Conservation (phyloP, 2,797 vertebrate genomes). For the Enteromius treurensis region DNA sequence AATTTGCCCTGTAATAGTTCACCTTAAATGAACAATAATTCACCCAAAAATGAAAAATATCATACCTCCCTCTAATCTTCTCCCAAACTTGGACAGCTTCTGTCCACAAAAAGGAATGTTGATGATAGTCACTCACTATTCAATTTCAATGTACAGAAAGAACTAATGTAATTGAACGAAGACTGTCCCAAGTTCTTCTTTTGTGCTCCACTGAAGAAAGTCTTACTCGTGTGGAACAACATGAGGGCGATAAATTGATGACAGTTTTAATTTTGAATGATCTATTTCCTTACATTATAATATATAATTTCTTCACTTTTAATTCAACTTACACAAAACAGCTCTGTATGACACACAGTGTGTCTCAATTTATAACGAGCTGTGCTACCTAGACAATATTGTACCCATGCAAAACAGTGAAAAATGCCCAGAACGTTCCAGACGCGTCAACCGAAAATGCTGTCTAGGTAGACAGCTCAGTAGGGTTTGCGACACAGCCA, state of each 20-base stretch:
- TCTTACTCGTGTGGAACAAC: not conserved
- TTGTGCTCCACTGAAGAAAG: not conserved
- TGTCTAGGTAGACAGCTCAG: constrained; percentile 16
- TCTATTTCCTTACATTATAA: not conserved
- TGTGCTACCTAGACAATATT: not conserved
- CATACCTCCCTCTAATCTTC: not conserved
- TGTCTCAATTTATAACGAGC: not conserved
- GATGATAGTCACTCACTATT: not conserved
- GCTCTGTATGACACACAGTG: not conserved
- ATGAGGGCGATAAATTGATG: not conserved
- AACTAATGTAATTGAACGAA: not conserved
- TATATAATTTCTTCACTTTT: not conserved
- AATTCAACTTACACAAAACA: not conserved
- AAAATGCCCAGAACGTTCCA: constrained; percentile 10
- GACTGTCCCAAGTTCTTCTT: not conserved
- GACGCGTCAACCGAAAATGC: not conserved
- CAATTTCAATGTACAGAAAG: not conserved
- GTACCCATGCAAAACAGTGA: not conserved
- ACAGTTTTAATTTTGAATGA: not conserved
- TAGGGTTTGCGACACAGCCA: not conserved
- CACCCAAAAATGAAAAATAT: not conserved
- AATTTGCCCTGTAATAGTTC: not conserved
- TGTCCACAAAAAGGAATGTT: not conserved
- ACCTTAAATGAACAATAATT: not conserved
- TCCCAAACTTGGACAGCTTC: not conserved